Percentiles rank a stretch among this genome's conserved stretches.
Conservation (phyloP, 1,140 invertebrate species). For the Drosophila malerkotliana region DNA sequence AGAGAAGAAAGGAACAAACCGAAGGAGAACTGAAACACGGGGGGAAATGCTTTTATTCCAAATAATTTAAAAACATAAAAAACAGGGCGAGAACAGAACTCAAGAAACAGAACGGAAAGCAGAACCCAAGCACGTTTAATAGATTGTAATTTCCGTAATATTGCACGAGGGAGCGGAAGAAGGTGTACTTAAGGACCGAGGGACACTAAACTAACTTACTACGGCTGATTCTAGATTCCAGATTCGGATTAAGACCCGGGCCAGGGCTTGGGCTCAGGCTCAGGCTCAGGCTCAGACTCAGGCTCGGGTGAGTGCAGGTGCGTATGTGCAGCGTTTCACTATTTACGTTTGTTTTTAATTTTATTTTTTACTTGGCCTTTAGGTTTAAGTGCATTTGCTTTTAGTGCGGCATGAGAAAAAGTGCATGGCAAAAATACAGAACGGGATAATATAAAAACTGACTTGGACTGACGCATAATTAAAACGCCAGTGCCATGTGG, state of each 20-base stretch:
- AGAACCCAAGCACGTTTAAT: constrained; percentile 61
- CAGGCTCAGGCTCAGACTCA: constrained; percentile 16
- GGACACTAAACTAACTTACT: constrained; percentile 39
- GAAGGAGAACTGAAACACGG: constrained; percentile 10
- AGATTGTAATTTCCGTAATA: constrained; percentile 65
- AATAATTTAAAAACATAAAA: constrained; percentile 43
- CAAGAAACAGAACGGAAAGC: constrained; percentile 34
- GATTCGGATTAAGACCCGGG: constrained; percentile 15
- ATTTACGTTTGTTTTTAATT: constrained; percentile 17
- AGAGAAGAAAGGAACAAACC: constrained; percentile 22
- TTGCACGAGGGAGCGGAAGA: constrained; percentile 43
- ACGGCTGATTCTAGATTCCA: constrained; percentile 27
- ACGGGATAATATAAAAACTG: constrained; percentile 38
- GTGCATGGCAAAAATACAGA: constrained; percentile 26
- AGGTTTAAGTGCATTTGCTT: constrained; percentile 71
- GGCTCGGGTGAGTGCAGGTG: constrained; percentile 34
- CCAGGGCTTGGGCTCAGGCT: constrained; percentile 11
- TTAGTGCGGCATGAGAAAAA: constrained; percentile 53
- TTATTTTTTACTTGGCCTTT: constrained; percentile 33
- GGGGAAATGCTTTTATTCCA: constrained; percentile 39
- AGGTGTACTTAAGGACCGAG: constrained; percentile 57
- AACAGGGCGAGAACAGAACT: constrained; percentile 28
- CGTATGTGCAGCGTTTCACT: constrained; percentile 59
- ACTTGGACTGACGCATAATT: constrained; percentile 75
- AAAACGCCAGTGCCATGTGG: constrained; percentile 77